Evolutionary conservation across 2,113 vertebrate genomes (phyloP).

Genomic region (Terrapene triunguis): DNA sequence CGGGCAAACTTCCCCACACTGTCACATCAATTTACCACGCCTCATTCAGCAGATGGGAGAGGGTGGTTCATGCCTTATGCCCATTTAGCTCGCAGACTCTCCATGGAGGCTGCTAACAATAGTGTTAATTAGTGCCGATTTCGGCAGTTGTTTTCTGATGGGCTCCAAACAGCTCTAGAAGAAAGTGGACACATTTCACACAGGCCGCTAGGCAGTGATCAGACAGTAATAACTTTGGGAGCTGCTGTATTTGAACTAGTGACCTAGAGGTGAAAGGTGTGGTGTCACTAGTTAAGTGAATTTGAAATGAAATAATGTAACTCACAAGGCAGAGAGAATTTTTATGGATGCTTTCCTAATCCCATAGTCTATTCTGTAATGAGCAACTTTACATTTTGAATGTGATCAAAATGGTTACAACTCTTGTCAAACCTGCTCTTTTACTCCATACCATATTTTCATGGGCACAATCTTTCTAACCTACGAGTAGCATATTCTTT

Average conservation of each 20-base stretch:
- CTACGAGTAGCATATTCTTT: background rate
- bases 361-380: background rate
- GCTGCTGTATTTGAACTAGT: background rate
- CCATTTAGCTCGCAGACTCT: background rate
- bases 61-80: background rate
- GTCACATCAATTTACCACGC: background rate
- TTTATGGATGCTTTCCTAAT: background rate
- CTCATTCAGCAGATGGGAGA: background rate
- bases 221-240: background rate
- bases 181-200: background rate
- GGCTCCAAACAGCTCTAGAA: background rate
- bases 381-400: background rate
- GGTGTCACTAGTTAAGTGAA: background rate
- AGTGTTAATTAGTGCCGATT: background rate
- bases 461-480: rapidly evolving
- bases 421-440: background rate
- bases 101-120: background rate
- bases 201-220: background rate
- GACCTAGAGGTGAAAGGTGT: background rate
- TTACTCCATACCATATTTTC: background rate
- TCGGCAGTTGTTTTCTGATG: background rate
- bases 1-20: background rate
- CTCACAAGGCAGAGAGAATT: background rate
- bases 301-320: background rate
- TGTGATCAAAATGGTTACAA: background rate